phyloP scores from a whole-genome alignment of 2,888 invertebrate genomes.

The Cosmia pyralina region DNA sequence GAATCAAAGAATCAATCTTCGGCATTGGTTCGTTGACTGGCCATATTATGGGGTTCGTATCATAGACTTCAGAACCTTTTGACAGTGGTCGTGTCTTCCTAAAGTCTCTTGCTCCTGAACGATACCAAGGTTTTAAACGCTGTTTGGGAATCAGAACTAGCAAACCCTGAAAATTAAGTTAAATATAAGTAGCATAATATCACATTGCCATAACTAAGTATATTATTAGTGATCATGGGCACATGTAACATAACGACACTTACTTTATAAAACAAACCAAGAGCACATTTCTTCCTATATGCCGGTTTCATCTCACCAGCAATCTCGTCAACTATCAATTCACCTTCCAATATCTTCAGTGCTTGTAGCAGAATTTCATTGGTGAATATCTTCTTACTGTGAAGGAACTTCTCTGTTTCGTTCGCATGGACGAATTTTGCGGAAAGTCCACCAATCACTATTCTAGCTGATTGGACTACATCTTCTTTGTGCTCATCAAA shows the following conservation, averaged over 20 bases:
- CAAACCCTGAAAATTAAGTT: slow-evolving; percentile 81
- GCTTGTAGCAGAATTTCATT: slow-evolving; percentile 87
- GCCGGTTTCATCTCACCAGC: slow-evolving; percentile 90
- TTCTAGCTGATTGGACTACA: slow-evolving; percentile 84
- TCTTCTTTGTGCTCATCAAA: slow-evolving; percentile 76
- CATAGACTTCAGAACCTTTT: slow-evolving; percentile 91
- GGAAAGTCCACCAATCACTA: slow-evolving; percentile 91
- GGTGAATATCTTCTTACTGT: slow-evolving; percentile 81
- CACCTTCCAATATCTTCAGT: slow-evolving; percentile 88
- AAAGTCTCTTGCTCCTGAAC: slow-evolving; percentile 86
- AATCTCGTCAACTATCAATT: slow-evolving; percentile 82
- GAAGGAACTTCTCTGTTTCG: slow-evolving; percentile 88
- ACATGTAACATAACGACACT: slow-evolving; percentile 5
- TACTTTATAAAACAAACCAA: slow-evolving; percentile 92
- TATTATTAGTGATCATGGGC: not conserved
- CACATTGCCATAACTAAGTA: not conserved
- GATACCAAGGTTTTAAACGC: slow-evolving; percentile 82
- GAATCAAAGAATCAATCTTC: slow-evolving; percentile 91
- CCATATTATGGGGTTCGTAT: slow-evolving; percentile 91
- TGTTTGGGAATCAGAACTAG: slow-evolving; percentile 87
- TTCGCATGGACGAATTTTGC: slow-evolving; percentile 89
- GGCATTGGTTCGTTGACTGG: slow-evolving; percentile 92
- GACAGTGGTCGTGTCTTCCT: slow-evolving; percentile 90
- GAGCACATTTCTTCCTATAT: slow-evolving; percentile 91
- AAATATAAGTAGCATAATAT: not conserved